Evolutionary conservation across 2,113 vertebrate genomes (phyloP).

Genomic region (Mastomys natalensis): DNA sequence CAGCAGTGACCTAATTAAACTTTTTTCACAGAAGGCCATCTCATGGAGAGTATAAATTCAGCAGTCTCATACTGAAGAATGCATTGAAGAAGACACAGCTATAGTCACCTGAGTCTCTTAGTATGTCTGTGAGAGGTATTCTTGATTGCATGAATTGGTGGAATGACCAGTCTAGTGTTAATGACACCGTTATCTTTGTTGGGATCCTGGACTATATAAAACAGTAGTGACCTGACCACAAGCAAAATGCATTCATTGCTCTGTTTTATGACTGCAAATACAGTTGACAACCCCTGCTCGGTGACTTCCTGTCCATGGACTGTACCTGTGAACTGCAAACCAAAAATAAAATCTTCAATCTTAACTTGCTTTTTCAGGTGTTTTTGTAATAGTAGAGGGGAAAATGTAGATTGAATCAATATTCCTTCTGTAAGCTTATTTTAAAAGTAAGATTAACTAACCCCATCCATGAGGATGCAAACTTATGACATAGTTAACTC

Average conservation of each 20-base stretch:
- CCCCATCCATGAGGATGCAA: not conserved
- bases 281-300: not conserved
- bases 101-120: not conserved
- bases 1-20: not conserved
- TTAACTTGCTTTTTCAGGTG: not conserved
- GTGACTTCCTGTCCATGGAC: not conserved
- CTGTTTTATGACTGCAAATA: not conserved
- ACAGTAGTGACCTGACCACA: not conserved
- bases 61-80: not conserved
- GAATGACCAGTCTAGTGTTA: not conserved
- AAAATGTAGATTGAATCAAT: not conserved
- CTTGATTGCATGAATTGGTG: not conserved
- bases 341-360: not conserved
- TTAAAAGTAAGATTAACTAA: not conserved
- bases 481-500: not conserved
- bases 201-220: not conserved
- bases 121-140: not conserved
- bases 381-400: not conserved
- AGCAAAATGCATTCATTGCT: not conserved
- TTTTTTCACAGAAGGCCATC: not conserved
- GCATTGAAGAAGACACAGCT: too few relatives aligned
- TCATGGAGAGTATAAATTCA: too few relatives aligned
- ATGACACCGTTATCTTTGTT: not conserved
- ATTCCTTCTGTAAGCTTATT: not conserved
- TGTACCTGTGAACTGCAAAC: too few relatives aligned